A percentile compares a stretch with the other conserved stretches of the same genome.
These are phyloP conservation scores for Polydrusus cervinus DNA, from an alignment of 2,888 invertebrate genomes.

Conservation along the genomic window DNA sequence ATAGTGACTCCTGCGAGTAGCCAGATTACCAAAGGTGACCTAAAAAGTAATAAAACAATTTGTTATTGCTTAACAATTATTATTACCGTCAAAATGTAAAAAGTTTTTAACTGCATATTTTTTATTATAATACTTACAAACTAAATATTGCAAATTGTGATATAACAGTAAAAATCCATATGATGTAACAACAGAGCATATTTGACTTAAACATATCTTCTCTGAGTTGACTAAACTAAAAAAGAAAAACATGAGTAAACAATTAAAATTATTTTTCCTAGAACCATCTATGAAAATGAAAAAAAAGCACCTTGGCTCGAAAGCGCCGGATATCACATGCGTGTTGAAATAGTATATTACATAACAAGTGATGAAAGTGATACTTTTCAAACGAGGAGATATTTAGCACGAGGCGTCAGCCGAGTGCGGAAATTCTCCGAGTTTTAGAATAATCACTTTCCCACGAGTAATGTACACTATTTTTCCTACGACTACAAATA, in stretches of 20 bases:
- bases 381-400: too few relatives aligned
- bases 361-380: too few relatives aligned
- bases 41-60: slow-evolving; percentile 62
- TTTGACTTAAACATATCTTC: slow-evolving; percentile 97
- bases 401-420: too few relatives aligned
- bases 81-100: neutral
- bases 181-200: slow-evolving; percentile 92
- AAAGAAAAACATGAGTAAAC: slow-evolving; percentile 42
- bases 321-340: too few relatives aligned
- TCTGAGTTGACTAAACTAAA: slow-evolving; percentile 85
- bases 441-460: too few relatives aligned
- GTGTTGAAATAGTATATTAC: too few relatives aligned
- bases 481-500: too few relatives aligned
- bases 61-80: neutral
- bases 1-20: slow-evolving; percentile 80
- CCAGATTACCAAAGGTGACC: slow-evolving; percentile 76
- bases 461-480: too few relatives aligned
- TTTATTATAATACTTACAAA: slow-evolving; percentile 73
- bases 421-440: too few relatives aligned
- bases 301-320: too few relatives aligned
- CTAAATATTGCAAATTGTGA: slow-evolving; percentile 85
- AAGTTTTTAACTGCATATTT: too few relatives aligned
- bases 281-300: too few relatives aligned
- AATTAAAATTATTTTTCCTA: slow-evolving; percentile 26
- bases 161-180: slow-evolving; percentile 90